Conservation (phyloP, 1,140 invertebrate genomes). For the Pogonus chalceus region DNA sequence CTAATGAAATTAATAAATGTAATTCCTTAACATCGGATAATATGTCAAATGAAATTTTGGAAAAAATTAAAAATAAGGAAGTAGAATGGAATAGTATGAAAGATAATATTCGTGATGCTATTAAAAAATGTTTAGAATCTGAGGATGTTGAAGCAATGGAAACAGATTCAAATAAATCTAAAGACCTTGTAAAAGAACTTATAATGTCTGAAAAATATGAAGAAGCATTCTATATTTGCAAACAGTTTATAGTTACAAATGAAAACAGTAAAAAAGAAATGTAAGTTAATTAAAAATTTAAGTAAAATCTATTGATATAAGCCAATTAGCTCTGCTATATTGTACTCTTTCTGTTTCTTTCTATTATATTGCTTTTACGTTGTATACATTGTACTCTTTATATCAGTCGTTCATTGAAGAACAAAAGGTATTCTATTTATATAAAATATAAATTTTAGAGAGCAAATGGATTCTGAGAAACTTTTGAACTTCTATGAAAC, state of each 20-base stretch:
- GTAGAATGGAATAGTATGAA: background rate
- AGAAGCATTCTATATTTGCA: too few species aligned
- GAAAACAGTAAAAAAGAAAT: background rate
- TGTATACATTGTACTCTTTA: too few species aligned
- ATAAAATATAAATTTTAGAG: too few species aligned
- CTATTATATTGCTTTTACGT: too few species aligned
- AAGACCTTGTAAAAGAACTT: background rate
- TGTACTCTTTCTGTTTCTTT: too few species aligned
- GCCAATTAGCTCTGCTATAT: too few species aligned
- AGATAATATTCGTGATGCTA: background rate
- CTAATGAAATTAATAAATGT: background rate
- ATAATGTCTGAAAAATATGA: too few species aligned
- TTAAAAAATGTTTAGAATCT: background rate
- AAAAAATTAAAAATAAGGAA: background rate
- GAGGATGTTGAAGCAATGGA: background rate
- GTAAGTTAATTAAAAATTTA: too few species aligned
- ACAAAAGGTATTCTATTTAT: too few species aligned
- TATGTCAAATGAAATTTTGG: background rate
- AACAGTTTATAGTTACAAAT: too few species aligned
- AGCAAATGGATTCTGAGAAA: background rate
- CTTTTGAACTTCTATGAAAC: background rate
- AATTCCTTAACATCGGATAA: background rate
- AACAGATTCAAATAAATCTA: background rate
- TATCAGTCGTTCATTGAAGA: too few species aligned
- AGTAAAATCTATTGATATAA: too few species aligned